Evolutionary conservation across 2,113 vertebrate genomes (phyloP).

Genomic region (Corythoichthys intestinalis): DNA sequence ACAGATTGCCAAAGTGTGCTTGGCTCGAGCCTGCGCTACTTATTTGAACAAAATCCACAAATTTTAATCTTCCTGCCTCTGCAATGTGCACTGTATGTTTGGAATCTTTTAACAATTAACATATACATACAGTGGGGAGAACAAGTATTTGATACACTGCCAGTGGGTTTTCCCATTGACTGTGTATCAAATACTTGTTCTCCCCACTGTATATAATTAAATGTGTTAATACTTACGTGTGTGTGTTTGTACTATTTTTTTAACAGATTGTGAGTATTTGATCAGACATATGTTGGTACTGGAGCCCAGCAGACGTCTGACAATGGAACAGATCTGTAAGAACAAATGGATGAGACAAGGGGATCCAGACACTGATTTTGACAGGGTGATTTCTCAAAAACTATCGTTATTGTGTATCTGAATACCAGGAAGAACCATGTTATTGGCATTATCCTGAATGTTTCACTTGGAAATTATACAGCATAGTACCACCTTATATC

Average conservation of each 20-base stretch:
- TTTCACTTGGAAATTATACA: neutral
- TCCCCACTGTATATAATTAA: too few relatives aligned
- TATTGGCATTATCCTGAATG: neutral
- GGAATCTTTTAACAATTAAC: too few relatives aligned
- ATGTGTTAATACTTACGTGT: neutral
- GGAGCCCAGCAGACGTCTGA: constrained; percentile 89
- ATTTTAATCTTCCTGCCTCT: too few relatives aligned
- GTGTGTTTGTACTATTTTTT: constrained; percentile 22
- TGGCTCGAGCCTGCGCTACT: too few relatives aligned
- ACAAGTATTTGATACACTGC: too few relatives aligned
- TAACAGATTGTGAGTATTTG: constrained; percentile 93
- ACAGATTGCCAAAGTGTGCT: too few relatives aligned
- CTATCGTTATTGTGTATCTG: neutral
- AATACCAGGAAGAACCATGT: neutral
- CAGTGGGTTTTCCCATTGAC: too few relatives aligned
- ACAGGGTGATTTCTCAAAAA: constrained; percentile 77
- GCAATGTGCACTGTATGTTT: too few relatives aligned
- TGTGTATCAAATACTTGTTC: too few relatives aligned
- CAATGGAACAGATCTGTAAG: constrained; percentile 98
- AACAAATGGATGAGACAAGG: constrained; percentile 99
- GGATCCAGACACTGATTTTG: constrained; percentile 88
- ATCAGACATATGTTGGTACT: constrained; percentile 98
- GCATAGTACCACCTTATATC: neutral
- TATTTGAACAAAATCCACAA: too few relatives aligned
- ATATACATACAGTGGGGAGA: too few relatives aligned